Evolutionary conservation across 2,797 vertebrate species (phyloP).

Genomic region (Thunnus albacares): DNA sequence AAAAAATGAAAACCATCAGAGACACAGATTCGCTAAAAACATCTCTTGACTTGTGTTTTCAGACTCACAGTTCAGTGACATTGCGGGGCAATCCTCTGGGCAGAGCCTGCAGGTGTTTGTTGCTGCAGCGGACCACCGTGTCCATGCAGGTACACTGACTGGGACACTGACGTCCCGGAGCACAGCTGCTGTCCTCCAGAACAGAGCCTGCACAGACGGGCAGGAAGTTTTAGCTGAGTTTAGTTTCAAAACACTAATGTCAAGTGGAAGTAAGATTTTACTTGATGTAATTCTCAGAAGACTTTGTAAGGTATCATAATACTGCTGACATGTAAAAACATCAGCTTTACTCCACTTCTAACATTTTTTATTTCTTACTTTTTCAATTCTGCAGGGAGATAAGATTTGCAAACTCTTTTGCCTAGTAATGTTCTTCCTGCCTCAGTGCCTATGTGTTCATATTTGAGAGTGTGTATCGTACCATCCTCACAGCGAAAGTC

Average conservation of each 20-base stretch:
- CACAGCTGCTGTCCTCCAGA: conserved; percentile 90
- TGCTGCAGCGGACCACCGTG: conserved; percentile 97
- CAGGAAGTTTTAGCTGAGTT: background rate
- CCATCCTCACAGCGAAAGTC: conserved; percentile 98
- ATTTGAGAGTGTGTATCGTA: conserved; percentile 63
- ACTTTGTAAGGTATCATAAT: no score
- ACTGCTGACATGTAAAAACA: no score
- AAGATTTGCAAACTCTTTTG: no score
- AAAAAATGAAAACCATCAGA: background rate
- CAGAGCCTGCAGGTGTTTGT: conserved; percentile 93
- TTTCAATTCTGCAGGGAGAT: no score
- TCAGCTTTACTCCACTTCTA: no score
- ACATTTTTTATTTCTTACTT: no score
- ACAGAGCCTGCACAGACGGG: conserved; percentile 75
- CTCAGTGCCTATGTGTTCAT: background rate
- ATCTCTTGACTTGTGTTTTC: no score
- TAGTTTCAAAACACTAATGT: background rate
- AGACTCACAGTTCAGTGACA: conserved; percentile 96
- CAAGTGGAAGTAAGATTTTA: background rate
- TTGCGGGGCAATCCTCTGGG: conserved; percentile 95
- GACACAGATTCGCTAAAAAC: background rate
- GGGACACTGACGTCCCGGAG: conserved; percentile 92
- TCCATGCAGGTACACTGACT: conserved; percentile 94
- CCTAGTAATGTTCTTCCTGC: background rate
- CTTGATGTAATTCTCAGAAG: no score